These are phyloP conservation scores for Aethes cnicana DNA, from an alignment of 2,888 invertebrate species.

Conservation along the genomic window DNA sequence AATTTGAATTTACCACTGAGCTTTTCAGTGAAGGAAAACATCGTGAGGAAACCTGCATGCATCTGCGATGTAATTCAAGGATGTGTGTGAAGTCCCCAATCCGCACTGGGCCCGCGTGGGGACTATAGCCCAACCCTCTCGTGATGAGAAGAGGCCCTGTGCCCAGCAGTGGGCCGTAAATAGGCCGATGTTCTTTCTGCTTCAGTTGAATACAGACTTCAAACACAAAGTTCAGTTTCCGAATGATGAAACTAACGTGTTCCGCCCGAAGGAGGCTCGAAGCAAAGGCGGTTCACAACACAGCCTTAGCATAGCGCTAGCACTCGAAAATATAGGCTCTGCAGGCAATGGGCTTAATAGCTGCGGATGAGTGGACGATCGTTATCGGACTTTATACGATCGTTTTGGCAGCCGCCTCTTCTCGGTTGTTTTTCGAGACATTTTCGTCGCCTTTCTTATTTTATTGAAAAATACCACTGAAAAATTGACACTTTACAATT, in stretches of 20 bases:
- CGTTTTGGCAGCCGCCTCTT: slow-evolving; percentile 39
- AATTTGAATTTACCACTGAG: too few relatives aligned
- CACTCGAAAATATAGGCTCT: slow-evolving; percentile 57
- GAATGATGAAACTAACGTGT: slow-evolving; percentile 1
- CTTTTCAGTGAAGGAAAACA: too few relatives aligned
- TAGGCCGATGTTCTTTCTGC: too few relatives aligned
- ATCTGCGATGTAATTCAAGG: too few relatives aligned
- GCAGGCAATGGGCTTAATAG: slow-evolving; percentile 59
- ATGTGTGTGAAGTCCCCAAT: too few relatives aligned
- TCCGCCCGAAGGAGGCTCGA: slow-evolving; percentile 4
- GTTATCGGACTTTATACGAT: slow-evolving; percentile 52
- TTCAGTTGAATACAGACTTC: not conserved
- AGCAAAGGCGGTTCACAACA: not conserved
- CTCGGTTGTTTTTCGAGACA: not conserved
- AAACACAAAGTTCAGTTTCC: not conserved
- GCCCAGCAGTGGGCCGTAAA: too few relatives aligned
- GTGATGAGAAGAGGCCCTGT: too few relatives aligned
- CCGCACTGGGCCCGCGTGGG: too few relatives aligned
- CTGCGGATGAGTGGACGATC: slow-evolving; percentile 56
- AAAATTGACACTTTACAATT: too few relatives aligned
- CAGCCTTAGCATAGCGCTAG: slow-evolving; percentile 29
- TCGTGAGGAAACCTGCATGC: too few relatives aligned
- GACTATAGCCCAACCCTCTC: too few relatives aligned
- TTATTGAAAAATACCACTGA: slow-evolving; percentile 9
- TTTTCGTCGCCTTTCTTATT: slow-evolving; percentile 10